A percentile compares a stretch with the other conserved stretches of the same genome.
Conservation (phyloP, 2,113 vertebrate species). For the Phylloscopus trochilus region DNA sequence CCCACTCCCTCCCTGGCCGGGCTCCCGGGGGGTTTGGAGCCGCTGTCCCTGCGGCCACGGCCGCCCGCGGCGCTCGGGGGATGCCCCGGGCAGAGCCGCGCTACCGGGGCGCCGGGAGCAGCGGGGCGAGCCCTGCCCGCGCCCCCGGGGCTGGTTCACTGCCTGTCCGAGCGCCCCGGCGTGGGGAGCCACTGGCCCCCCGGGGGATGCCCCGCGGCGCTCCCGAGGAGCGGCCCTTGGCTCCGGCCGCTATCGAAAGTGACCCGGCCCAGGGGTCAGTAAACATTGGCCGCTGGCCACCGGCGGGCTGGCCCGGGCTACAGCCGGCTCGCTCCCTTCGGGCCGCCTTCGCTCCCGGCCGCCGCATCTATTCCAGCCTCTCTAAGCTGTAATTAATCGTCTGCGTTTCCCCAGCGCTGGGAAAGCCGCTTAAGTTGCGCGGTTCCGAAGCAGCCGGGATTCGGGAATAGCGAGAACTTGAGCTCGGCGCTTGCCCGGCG, state of each 20-base stretch:
- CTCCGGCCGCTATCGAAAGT: background rate
- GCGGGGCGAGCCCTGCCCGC: background rate
- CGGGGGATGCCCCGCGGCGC: background rate
- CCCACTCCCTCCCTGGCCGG: background rate
- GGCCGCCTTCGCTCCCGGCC: background rate
- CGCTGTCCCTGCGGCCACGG: background rate
- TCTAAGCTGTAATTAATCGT: slow-evolving; percentile 20
- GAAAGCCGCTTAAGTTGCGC: background rate
- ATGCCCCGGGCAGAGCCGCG: background rate
- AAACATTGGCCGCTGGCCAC: slow-evolving; percentile 32
- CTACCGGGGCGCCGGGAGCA: background rate
- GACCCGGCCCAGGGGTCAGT: slow-evolving; percentile 7
- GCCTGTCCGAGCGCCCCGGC: background rate
- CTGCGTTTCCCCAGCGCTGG: background rate
- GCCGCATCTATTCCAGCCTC: background rate
- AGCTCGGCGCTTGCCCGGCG: background rate
- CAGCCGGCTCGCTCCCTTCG: background rate
- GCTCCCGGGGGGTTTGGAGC: background rate
- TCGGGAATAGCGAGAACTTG: background rate
- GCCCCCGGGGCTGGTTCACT: accelerated
- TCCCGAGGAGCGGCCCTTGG: background rate
- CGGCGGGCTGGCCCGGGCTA: background rate
- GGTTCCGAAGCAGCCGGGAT: background rate
- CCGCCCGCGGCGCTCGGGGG: background rate
- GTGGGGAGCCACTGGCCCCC: background rate